Conservation (phyloP, 2,888 invertebrate genomes). For the Drosophila quinaria region DNA sequence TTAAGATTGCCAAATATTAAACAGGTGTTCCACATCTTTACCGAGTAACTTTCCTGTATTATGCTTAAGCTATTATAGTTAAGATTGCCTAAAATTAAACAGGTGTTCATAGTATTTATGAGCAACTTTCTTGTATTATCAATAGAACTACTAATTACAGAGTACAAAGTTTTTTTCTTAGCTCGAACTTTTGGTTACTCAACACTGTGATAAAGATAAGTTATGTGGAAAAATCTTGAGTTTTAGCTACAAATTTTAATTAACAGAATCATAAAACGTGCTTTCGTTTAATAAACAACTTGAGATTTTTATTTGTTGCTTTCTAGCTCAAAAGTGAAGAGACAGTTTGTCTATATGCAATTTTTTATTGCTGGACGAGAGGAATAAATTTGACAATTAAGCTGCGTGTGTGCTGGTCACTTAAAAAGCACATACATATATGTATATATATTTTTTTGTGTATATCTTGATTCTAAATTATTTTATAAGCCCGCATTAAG, state of each 20-base stretch:
- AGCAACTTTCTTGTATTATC: constrained; percentile 13
- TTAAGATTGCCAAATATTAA: background rate
- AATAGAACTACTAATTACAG: constrained; percentile 1
- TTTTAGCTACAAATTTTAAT: constrained; percentile 20
- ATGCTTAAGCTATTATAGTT: background rate
- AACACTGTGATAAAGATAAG: constrained; percentile 14
- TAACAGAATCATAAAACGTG: constrained; percentile 29
- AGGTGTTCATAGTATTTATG: constrained; percentile 16
- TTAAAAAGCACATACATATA: constrained; percentile 1
- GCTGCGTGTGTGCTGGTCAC: constrained; percentile 50
- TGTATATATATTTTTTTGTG: background rate
- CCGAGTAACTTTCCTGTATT: constrained; percentile 9
- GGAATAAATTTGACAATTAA: constrained; percentile 58
- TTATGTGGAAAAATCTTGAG: constrained; percentile 1
- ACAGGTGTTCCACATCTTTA: constrained; percentile 16
- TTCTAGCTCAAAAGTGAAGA: background rate
- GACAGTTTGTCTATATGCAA: constrained; percentile 4
- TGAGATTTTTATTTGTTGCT: constrained; percentile 18
- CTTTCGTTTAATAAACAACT: constrained; percentile 4
- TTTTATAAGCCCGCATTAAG: constrained; percentile 65
- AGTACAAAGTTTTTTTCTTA: constrained; percentile 6
- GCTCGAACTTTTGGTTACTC: constrained; percentile 2
- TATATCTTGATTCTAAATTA: constrained; percentile 9
- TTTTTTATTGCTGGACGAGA: constrained; percentile 9
- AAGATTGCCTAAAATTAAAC: background rate